Evolutionary conservation across 2,888 invertebrate genomes (phyloP), one percentile per base, ranked within the genome.

Genomic region (Acrocyrtus sp.): DNA sequence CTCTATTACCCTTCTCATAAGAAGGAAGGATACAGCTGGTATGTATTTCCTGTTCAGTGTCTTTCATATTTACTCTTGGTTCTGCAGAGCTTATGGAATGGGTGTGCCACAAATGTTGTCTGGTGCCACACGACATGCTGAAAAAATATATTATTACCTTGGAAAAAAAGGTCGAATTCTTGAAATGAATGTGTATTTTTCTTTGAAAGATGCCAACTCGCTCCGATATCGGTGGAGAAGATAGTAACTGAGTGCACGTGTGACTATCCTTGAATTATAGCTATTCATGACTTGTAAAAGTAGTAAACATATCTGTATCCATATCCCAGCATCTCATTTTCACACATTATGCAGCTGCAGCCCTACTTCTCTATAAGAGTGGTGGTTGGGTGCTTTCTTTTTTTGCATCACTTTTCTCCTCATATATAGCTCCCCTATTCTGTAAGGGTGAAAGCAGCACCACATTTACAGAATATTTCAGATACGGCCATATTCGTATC

Each of bases 101-200:
- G 56, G 65, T 66, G 57, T 66, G 66, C 66, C 66, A 45, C 47
- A 39, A 65, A n/a, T n/a, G n/a, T n/a, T n/a, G n/a, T n/a, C n/a
- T n/a, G n/a, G n/a, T n/a, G n/a, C n/a, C n/a, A n/a, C n/a, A n/a
- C n/a, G n/a, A n/a, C n/a, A n/a, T n/a, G n/a, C n/a, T n/a, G n/a
- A n/a, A n/a, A n/a, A 34, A 34, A 34, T 57, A 58, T 58, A 50
- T 67, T 67, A 57, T 50, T 51, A 45, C 60, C 60, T 68, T 53
- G 47, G 53, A 68, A 53, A 47, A n/a, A 69, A 69, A 69, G 54
- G 66, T 67, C 41, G 57, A 50, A 50, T 67, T 12, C 15, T 57
- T 15, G 1, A 22, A 50, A 17, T 51, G 27, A 56, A 41, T 50
- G 50, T 21, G n/a, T n/a, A 34, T 41, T 47, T 21, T 66, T 24